Evolutionary conservation across 2,888 invertebrate genomes (phyloP), one percentile per base, ranked within the genome.

Genomic region (Leptinotarsa juncta): DNA sequence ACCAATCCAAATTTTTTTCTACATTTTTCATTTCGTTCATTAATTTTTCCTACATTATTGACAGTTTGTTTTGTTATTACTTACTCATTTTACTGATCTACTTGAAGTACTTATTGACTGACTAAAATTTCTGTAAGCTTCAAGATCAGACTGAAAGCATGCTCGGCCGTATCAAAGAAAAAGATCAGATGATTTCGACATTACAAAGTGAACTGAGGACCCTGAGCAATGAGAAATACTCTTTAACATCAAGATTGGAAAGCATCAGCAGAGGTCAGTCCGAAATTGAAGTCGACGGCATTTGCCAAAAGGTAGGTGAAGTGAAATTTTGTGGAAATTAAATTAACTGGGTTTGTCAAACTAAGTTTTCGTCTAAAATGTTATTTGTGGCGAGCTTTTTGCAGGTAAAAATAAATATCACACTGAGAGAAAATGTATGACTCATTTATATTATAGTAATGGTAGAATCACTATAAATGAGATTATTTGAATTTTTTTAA

Each of bases 151-250:
- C 67, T 62, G 76, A 77, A 5, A 79, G 82, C 5, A 76, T 81
- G 62, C 87, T 70, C 78, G 88, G 72, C 50, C 77, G 87, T 73
- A 80, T 89, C 23, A 84, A 83, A 73, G 88, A 89, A 57, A 89
- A 87, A 76, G 89, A 90, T 72, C 86, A 86, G 57, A 80, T 82
- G 50, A 83, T 90, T 32, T 78, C 83, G 12, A 84, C 86, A 65
- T 81, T 89, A 3, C 87, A 89, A 78, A 86, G 87, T 18, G 88
- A 90, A 78, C 88, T 89, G 65, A 86, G 86, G 68, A 87, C 87
- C 42, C 79, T 90, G 26, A 83, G 80, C 32, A 84, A 86, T 32
- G 89, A 90, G 71, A 90, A 89, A 76, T 86, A 86, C 51, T 86
- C 86, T 72, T 81, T 90, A 49, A 85, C 89, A 81, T 80, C 84